phyloP scores from a whole-genome alignment of 2,113 vertebrate species.

The Nesoenas mayeri region DNA sequence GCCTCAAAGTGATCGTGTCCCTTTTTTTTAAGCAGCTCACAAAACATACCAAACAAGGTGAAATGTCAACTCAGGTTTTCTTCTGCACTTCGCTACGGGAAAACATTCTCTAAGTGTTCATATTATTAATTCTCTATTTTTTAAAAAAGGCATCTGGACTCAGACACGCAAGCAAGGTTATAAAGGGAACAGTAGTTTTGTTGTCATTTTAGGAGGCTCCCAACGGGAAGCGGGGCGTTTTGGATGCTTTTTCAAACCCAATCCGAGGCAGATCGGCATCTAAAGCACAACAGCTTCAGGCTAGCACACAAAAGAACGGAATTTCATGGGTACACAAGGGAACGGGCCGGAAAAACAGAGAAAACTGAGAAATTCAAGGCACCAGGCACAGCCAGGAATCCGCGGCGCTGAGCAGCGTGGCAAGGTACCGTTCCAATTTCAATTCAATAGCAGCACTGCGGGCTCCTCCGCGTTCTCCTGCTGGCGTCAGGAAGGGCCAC shows the following conservation, averaged over 20 bases:
- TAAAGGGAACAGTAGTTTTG: neutral
- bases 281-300: neutral
- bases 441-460: neutral
- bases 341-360: slow-evolving; percentile 30
- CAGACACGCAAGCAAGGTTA: neutral
- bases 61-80: neutral
- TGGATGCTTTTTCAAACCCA: slow-evolving; percentile 27
- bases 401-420: neutral
- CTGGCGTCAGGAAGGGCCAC: neutral
- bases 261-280: slow-evolving; percentile 50
- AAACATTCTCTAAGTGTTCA: neutral
- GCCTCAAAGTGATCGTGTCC: neutral
- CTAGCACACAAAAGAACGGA: neutral
- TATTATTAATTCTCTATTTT: neutral
- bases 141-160: neutral
- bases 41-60: neutral
- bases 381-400: neutral
- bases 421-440: neutral
- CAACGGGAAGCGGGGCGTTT: slow-evolving; percentile 3
- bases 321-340: neutral
- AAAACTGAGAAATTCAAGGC: neutral
- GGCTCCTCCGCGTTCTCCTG: neutral
- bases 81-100: neutral
- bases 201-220: slow-evolving; percentile 18
- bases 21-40: neutral